A percentile compares a stretch with the other conserved stretches of the same genome.
These are phyloP conservation scores for Drosophila mercatorum DNA, from an alignment of 2,888 invertebrate species.

Conservation along the genomic window DNA sequence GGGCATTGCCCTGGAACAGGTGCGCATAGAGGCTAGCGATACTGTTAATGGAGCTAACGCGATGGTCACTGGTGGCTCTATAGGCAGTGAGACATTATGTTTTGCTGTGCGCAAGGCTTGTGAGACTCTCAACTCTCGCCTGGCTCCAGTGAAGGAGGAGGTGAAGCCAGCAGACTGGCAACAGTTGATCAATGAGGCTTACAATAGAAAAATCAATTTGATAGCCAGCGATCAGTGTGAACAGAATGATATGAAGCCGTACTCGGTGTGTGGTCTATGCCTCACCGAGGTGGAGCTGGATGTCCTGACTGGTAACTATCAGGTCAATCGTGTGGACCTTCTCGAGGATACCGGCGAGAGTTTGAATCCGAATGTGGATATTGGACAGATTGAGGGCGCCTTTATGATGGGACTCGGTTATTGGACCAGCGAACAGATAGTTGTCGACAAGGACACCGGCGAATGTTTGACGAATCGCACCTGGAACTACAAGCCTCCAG, in stretches of 20 bases:
- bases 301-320: constrained; percentile 90
- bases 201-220: constrained; percentile 86
- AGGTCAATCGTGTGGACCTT: constrained; percentile 88
- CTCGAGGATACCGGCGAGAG: constrained; percentile 91
- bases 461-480: constrained; percentile 90
- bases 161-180: constrained; percentile 86
- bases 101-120: constrained; percentile 88
- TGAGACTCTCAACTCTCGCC: constrained; percentile 86
- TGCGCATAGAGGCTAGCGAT: constrained; percentile 88
- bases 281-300: constrained; percentile 91
- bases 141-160: constrained; percentile 87
- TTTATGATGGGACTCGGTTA: constrained; percentile 92
- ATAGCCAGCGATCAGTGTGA: constrained; percentile 87
- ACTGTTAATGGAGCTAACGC: constrained; percentile 89
- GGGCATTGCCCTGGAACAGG: constrained; percentile 88
- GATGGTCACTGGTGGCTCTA: constrained; percentile 88
- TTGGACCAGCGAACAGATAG: constrained; percentile 90
- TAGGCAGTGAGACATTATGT: constrained; percentile 89
- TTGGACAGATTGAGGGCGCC: constrained; percentile 92
- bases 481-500: constrained; percentile 93
- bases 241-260: constrained; percentile 86
- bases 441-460: constrained; percentile 88
- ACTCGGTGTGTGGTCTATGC: constrained; percentile 88
- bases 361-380: constrained; percentile 89
- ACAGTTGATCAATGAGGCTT: constrained; percentile 86